A percentile compares a stretch with the other conserved stretches of the same genome.
These are phyloP conservation scores for Mesocentrotus franciscanus DNA, from an alignment of 53 echinoderm and acorn worm genomes.

Conservation along the genomic window DNA sequence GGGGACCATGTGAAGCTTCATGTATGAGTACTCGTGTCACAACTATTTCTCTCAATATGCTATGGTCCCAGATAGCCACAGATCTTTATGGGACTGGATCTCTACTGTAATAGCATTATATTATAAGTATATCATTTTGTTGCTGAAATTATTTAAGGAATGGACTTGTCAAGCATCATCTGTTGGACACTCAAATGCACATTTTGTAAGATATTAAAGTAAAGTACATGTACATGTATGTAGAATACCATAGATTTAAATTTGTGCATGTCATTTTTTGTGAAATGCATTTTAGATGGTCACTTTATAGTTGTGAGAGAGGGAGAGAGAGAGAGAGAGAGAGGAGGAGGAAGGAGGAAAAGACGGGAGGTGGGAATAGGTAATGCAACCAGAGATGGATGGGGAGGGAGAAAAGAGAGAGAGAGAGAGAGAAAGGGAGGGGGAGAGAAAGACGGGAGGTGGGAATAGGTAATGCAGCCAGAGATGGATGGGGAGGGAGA, in stretches of 20 bases:
- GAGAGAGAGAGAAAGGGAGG: neutral
- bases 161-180: neutral
- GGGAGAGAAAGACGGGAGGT: neutral
- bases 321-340: neutral
- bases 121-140: neutral
- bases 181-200: conserved; percentile 26
- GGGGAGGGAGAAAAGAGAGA: no score
- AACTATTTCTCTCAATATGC: no score
- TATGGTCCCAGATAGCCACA: neutral
- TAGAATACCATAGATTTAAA: conserved; percentile 23
- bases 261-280: neutral
- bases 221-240: conserved; percentile 50
- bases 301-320: neutral
- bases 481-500: no score
- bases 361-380: neutral
- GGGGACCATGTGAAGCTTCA: no score
- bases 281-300: neutral
- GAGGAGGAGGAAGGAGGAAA: neutral
- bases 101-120: neutral
- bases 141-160: neutral
- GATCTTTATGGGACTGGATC: neutral
- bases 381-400: no score
- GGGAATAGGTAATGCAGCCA: no score
- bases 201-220: conserved; percentile 49
- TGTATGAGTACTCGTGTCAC: no score